A percentile compares a stretch with the other conserved stretches of the same genome.
phyloP scores from a whole-genome alignment of 2,888 invertebrate species.

The Lordiphosa fenestrarum region DNA sequence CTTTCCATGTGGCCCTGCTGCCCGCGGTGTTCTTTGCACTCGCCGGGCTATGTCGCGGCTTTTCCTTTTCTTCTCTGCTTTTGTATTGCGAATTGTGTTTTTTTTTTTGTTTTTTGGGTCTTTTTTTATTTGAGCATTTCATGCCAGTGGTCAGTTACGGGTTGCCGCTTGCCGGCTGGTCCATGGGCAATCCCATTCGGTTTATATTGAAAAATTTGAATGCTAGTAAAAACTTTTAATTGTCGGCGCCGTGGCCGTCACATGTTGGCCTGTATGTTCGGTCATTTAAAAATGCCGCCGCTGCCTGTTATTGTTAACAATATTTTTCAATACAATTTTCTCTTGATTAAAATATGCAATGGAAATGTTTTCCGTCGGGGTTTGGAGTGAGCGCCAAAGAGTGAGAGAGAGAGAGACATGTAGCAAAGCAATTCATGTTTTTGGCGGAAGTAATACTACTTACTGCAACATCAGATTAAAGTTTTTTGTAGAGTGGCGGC shows the following conservation, averaged over 20 bases:
- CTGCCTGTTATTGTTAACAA: constrained; percentile 71
- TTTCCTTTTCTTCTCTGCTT: constrained; percentile 47
- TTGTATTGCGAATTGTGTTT: constrained; percentile 18
- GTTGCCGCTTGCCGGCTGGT: constrained; percentile 37
- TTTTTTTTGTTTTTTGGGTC: constrained; percentile 2
- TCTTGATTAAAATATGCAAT: constrained; percentile 70
- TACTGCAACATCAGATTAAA: no score
- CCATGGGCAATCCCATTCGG: constrained; percentile 50
- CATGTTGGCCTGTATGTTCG: constrained; percentile 36
- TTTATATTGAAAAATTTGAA: constrained; percentile 73
- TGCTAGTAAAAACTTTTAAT: constrained; percentile 74
- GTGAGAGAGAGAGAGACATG: no score
- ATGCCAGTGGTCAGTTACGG: constrained; percentile 57
- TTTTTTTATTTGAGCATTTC: constrained; percentile 27
- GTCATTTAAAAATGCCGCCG: constrained; percentile 56
- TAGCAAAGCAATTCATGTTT: no score
- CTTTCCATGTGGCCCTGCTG: constrained; percentile 13
- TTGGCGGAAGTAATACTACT: no score
- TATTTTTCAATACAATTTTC: constrained; percentile 71
- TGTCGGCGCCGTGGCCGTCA: constrained; percentile 49
- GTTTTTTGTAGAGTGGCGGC: no score
- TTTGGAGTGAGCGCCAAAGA: constrained; percentile 1
- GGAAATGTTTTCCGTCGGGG: constrained; percentile 61
- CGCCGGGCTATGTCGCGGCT: constrained; percentile 68
- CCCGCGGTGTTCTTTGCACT: constrained; percentile 41